Evolutionary conservation across 2,113 vertebrate genomes (phyloP), one percentile per base, ranked within the genome.

Genomic region (Antechinus stuartii): DNA sequence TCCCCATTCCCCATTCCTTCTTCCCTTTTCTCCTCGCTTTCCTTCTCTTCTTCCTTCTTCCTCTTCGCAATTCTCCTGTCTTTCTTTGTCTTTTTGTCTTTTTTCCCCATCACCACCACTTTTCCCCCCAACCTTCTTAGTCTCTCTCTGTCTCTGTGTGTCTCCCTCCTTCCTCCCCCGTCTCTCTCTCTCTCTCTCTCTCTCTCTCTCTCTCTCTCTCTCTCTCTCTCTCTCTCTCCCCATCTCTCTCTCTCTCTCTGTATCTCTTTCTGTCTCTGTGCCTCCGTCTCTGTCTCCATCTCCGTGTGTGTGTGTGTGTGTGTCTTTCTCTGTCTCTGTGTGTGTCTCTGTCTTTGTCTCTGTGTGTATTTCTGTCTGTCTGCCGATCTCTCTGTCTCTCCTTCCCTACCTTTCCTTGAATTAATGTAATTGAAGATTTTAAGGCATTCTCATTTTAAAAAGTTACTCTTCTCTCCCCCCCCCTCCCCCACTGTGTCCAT

Each of bases 111-210:
- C n/a, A 5, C 16, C 16, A 5, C 54, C 22, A 52, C 35, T n/a
- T 19, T n/a, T 4, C 8, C 1, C 14, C 68, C 35, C 68, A 30
- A 12, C 10, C 11, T 27, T 61, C 57, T 61, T 11, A 30, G 27
- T 68, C 61, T 68, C n/a, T n/a, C 2, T 61, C 57, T 68, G 3
- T 12, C 35, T 6, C 47, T 68, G 27, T 68, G 2, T 14, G 26
- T 6, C 8, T 52, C 49, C 7, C 4, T 49, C 7, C 7, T 6
- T 52, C 9, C 6, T 1, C 10, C 8, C 11, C 8, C 6, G 0
- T 11, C 8, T 52, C 8, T 0, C 0, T 11, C 8, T 52, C 0
- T 9, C 0, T 49, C 2, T 49, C 5, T 49, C 50, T 50, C 50
- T 50, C 7, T 50, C 7, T 50, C 7, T 50, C 8, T 50, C 5